Evolutionary conservation across 2,888 invertebrate species (phyloP).

Genomic region (Epistrophe eligans): DNA sequence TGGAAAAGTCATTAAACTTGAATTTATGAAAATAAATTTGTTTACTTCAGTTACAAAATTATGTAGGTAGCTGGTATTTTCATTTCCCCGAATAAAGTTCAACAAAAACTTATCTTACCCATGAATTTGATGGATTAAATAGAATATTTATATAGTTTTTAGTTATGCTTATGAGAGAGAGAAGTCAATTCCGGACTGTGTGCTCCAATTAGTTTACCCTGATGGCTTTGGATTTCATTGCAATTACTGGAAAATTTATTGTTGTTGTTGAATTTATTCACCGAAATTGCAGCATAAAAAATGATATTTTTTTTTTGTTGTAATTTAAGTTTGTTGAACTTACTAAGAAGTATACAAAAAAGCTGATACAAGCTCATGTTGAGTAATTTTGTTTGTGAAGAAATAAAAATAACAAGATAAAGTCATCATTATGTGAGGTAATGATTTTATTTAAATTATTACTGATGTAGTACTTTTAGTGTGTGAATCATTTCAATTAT

Average conservation of each 20-base stretch:
- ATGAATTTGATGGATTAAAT: neutral
- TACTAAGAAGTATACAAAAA: neutral
- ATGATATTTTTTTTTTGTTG: neutral
- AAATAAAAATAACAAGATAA: slow-evolving; percentile 10
- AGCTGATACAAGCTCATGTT: neutral
- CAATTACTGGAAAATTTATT: slow-evolving; percentile 26
- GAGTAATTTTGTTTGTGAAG: slow-evolving; percentile 16
- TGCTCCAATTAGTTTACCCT: neutral
- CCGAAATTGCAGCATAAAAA: slow-evolving; percentile 9
- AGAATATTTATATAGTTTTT: neutral
- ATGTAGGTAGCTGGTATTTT: neutral
- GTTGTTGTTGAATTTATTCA: neutral
- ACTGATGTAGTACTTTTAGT: neutral
- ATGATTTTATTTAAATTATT: neutral
- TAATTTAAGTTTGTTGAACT: slow-evolving; percentile 34
- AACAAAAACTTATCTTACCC: neutral
- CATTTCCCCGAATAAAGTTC: neutral
- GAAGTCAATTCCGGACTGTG: neutral
- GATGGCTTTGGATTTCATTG: slow-evolving; percentile 33
- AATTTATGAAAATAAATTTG: slow-evolving; percentile 33
- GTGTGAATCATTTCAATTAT: slow-evolving; percentile 11
- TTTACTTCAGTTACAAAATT: slow-evolving; percentile 8
- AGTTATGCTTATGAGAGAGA: neutral
- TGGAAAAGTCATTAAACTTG: slow-evolving; percentile 31
- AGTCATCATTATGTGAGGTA: slow-evolving; percentile 26